Conservation (phyloP, 35 echinoderm and acorn worm genomes). For the Lytechinus variegatus region DNA sequence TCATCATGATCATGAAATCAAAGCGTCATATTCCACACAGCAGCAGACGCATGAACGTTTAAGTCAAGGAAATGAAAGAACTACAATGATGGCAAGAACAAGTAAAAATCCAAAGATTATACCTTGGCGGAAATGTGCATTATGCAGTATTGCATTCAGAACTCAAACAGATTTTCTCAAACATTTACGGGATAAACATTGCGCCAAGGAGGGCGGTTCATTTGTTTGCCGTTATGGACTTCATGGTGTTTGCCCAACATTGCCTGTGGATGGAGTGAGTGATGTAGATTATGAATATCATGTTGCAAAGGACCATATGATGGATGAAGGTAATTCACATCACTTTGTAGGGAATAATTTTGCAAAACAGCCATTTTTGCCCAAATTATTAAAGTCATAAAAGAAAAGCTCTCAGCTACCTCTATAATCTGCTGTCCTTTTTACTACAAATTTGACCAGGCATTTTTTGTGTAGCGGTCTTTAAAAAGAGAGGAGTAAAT, state of each 20-base stretch:
- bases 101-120: not conserved
- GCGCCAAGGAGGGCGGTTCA: slow-evolving; percentile 75
- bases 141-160: slow-evolving; percentile 73
- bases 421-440: too few relatives aligned
- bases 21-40: not conserved
- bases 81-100: not conserved
- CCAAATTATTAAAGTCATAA: too few relatives aligned
- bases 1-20: not conserved
- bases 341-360: not conserved
- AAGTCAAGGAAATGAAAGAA: not conserved
- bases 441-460: too few relatives aligned
- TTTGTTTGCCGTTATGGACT: slow-evolving; percentile 88
- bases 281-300: slow-evolving; percentile 95
- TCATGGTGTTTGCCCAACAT: slow-evolving; percentile 79
- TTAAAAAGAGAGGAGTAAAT: too few relatives aligned
- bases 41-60: not conserved
- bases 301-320: slow-evolving; percentile 89
- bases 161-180: slow-evolving; percentile 72
- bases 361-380: too few relatives aligned
- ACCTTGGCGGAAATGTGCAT: slow-evolving; percentile 56
- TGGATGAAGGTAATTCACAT: slow-evolving; percentile 66
- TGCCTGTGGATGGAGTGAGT: slow-evolving; percentile 86
- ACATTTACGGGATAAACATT: slow-evolving; percentile 89
- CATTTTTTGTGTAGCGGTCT: too few relatives aligned
- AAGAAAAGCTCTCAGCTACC: too few relatives aligned